Conservation (phyloP, 1,140 invertebrate species). For the Nylanderia fulva region DNA sequence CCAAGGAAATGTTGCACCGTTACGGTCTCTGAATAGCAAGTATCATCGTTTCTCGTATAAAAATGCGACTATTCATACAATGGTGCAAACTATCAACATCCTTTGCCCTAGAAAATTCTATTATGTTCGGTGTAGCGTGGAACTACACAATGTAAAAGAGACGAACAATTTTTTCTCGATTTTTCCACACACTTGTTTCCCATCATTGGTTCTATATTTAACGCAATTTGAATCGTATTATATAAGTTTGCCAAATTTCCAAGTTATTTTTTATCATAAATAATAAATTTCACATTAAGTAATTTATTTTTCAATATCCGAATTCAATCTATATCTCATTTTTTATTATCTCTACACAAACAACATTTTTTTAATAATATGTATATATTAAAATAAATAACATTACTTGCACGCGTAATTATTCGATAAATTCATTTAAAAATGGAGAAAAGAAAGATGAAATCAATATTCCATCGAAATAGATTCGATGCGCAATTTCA, state of each 20-base stretch:
- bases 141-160: slow-evolving; percentile 56
- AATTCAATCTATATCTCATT: neutral
- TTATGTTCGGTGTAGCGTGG: slow-evolving; percentile 58
- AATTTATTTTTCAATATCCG: slow-evolving; percentile 18
- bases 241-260: slow-evolving; percentile 70
- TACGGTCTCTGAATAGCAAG: slow-evolving; percentile 44
- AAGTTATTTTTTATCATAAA: neutral
- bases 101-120: slow-evolving; percentile 70
- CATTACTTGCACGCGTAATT: neutral
- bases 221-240: slow-evolving; percentile 38
- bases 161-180: slow-evolving; percentile 54
- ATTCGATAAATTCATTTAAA: neutral
- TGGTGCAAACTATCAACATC: slow-evolving; percentile 67
- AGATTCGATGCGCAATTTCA: neutral
- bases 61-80: slow-evolving; percentile 61
- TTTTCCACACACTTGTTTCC: slow-evolving; percentile 11
- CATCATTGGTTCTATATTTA: slow-evolving; percentile 51
- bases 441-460: neutral
- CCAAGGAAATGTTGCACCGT: slow-evolving; percentile 24
- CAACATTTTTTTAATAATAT: neutral
- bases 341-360: neutral
- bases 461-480: neutral
- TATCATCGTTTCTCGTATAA: slow-evolving; percentile 41
- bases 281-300: neutral
- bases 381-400: slow-evolving; percentile 17